phyloP scores from a whole-genome alignment of 2,888 invertebrate species.

The Leptura quadrifasciata region DNA sequence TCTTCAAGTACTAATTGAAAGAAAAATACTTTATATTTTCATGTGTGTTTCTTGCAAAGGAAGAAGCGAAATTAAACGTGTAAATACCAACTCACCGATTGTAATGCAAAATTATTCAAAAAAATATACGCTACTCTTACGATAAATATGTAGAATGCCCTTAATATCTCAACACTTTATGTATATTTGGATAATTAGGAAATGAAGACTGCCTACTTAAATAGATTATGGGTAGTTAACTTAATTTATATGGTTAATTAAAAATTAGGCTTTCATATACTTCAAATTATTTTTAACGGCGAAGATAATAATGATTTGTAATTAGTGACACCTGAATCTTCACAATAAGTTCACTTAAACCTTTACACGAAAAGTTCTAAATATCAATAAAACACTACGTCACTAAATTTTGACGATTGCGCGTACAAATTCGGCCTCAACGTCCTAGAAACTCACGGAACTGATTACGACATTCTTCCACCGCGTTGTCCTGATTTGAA shows the following conservation, averaged over 20 bases:
- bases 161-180: background rate
- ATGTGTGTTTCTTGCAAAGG: background rate
- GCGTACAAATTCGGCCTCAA: too few species aligned
- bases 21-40: too few species aligned
- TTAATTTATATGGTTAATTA: conserved; percentile 20
- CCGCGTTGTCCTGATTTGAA: too few species aligned
- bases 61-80: background rate
- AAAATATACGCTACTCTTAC: background rate
- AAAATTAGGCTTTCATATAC: background rate
- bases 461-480: too few species aligned
- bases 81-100: background rate
- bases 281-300: too few species aligned
- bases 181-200: conserved; percentile 9
- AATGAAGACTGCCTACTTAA: background rate
- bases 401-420: too few species aligned
- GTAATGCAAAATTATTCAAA: conserved; percentile 8
- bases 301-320: too few species aligned
- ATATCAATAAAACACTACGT: too few species aligned
- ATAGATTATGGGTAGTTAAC: background rate
- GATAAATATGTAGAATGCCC: background rate
- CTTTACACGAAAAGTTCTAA: too few species aligned
- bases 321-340: too few species aligned
- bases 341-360: too few species aligned
- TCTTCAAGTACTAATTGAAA: background rate
- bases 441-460: too few species aligned